phyloP scores from a whole-genome alignment of 1,140 invertebrate genomes.

The Leptopilina clavipes region DNA sequence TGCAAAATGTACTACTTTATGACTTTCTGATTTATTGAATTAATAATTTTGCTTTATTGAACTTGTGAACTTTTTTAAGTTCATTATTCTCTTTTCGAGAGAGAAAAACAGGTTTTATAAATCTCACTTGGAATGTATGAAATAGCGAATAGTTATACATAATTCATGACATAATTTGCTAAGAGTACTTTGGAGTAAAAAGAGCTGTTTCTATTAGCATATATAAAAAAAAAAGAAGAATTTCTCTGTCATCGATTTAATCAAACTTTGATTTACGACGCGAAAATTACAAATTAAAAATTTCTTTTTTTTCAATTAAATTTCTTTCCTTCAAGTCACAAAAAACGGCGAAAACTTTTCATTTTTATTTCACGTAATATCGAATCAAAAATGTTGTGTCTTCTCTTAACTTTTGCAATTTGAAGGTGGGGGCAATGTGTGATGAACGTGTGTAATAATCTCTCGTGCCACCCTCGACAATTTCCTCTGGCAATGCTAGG shows the following conservation, averaged over 20 bases:
- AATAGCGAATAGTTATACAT: background rate
- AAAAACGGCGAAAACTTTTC: background rate
- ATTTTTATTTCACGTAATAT: background rate
- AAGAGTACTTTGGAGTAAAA: background rate
- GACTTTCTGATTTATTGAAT: constrained; percentile 1
- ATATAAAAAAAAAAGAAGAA: background rate
- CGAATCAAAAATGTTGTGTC: constrained; percentile 50
- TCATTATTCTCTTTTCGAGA: background rate
- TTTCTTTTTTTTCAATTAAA: background rate
- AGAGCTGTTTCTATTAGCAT: background rate
- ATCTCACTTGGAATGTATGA: background rate
- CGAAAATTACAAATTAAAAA: background rate
- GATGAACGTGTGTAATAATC: constrained; percentile 65
- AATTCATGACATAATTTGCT: constrained; percentile 16
- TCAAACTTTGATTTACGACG: background rate
- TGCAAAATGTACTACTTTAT: background rate
- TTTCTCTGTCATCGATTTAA: background rate
- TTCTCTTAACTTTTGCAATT: constrained; percentile 63
- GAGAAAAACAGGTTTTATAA: constrained; percentile 14
- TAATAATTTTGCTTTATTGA: constrained; percentile 5
- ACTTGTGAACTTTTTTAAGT: background rate
- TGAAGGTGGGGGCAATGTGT: constrained; percentile 56
- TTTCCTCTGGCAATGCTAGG: constrained; percentile 35
- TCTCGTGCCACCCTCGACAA: constrained; percentile 43
- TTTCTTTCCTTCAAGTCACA: background rate